Conservation (phyloP, 1,140 invertebrate species). For the Cotesia chilonis region DNA sequence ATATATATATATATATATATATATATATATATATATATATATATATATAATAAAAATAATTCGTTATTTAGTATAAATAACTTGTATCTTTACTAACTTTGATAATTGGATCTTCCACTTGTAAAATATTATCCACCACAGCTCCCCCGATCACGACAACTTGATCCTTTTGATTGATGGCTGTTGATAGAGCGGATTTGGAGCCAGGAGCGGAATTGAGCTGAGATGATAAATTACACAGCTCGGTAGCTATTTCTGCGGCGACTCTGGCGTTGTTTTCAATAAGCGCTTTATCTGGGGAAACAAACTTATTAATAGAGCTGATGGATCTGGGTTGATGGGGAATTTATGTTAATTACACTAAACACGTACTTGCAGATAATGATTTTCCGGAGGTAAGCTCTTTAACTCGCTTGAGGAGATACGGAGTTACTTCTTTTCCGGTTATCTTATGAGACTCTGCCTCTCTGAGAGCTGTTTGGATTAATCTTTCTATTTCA, state of each 20-base stretch:
- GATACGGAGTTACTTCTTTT: slow-evolving; percentile 92
- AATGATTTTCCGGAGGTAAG: slow-evolving; percentile 85
- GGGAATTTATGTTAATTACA: slow-evolving; percentile 48
- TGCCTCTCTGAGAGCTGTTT: slow-evolving; percentile 76
- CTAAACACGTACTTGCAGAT: slow-evolving; percentile 73
- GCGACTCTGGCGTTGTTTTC: slow-evolving; percentile 91
- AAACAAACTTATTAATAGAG: slow-evolving; percentile 35
- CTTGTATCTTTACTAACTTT: slow-evolving; percentile 70
- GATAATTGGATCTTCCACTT: slow-evolving; percentile 70
- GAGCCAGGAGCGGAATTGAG: too few species aligned
- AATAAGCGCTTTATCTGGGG: slow-evolving; percentile 85
- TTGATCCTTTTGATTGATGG: not conserved
- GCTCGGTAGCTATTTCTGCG: slow-evolving; percentile 78
- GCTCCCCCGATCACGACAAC: slow-evolving; percentile 83
- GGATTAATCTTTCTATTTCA: slow-evolving; percentile 76
- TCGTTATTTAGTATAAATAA: slow-evolving; percentile 61
- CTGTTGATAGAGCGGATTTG: slow-evolving; percentile 11
- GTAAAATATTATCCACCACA: slow-evolving; percentile 78
- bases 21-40: slow-evolving; percentile 46
- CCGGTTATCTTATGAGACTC: slow-evolving; percentile 74
- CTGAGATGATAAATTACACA: slow-evolving; percentile 32
- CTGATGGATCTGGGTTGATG: not conserved
- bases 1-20: slow-evolving; percentile 49
- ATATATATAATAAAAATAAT: slow-evolving; percentile 60
- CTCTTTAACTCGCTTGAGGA: slow-evolving; percentile 79